Conservation (phyloP, 2,888 invertebrate genomes). For the Drosophila recens region DNA sequence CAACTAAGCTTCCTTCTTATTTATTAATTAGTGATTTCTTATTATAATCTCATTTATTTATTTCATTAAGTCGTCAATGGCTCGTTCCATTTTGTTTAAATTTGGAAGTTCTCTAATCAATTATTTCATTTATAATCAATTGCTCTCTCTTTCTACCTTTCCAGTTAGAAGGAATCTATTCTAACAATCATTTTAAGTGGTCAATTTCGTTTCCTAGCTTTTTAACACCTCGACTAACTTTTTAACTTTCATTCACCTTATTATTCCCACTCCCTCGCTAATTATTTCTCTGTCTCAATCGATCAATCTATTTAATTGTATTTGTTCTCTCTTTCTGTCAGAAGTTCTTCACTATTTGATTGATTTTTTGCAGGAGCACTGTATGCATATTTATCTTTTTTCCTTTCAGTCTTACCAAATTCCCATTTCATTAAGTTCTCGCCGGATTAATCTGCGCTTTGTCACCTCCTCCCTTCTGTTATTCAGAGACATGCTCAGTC, state of each 20-base stretch:
- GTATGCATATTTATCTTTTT: background rate
- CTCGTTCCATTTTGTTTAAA: no score
- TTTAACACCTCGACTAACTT: background rate
- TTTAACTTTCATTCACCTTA: background rate
- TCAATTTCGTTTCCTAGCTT: background rate
- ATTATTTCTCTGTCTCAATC: background rate
- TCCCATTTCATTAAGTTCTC: conserved; percentile 10
- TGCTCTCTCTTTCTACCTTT: background rate
- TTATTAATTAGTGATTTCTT: no score
- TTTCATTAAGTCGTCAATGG: no score
- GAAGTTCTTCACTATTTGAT: background rate
- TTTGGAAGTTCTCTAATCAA: no score
- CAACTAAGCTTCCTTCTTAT: no score
- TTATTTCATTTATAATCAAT: no score
- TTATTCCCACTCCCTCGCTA: background rate
- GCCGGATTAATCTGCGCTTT: conserved; percentile 28
- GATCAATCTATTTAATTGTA: background rate
- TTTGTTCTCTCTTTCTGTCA: conserved; percentile 15
- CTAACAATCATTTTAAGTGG: background rate
- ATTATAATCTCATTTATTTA: no score
- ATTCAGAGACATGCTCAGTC: conserved; percentile 11
- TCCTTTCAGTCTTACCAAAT: conserved; percentile 4
- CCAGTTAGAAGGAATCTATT: background rate
- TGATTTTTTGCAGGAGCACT: background rate
- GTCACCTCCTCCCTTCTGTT: conserved; percentile 27